phyloP scores from a whole-genome alignment of 2,113 vertebrate species.

The Ranitomeya imitator region DNA sequence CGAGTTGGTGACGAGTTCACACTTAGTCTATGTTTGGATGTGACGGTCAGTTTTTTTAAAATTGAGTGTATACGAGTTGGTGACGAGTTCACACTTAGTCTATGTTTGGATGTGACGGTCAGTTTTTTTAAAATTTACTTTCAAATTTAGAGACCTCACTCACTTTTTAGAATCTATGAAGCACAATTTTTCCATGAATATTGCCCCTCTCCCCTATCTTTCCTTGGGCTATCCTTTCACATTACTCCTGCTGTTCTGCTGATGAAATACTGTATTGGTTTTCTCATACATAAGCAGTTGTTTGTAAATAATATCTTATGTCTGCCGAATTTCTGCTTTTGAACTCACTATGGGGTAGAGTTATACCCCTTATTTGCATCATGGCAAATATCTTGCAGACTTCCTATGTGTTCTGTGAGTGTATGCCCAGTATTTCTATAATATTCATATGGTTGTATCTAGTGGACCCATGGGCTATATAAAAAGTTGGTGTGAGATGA shows the following conservation, averaged over 20 bases:
- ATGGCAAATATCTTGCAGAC: background rate
- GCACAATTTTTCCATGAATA: background rate
- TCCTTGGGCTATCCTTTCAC: conserved; percentile 7
- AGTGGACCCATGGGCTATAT: background rate
- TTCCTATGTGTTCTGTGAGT: background rate
- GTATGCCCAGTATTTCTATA: background rate
- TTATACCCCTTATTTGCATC: background rate
- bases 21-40: too few species aligned
- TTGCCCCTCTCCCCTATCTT: background rate
- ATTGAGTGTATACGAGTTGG: too few species aligned
- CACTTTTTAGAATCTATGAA: background rate
- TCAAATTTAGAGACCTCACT: background rate
- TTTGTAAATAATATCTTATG: conserved; percentile 2
- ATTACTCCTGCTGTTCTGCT: conserved; percentile 16
- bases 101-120: too few species aligned
- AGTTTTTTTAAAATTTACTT: too few species aligned
- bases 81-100: too few species aligned
- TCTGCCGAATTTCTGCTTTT: background rate
- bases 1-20: too few species aligned
- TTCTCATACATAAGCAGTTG: conserved; percentile 20
- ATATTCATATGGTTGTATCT: background rate
- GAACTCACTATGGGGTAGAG: background rate
- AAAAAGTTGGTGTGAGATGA: background rate
- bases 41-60: too few species aligned
- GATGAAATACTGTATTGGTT: conserved; percentile 2